Base-by-base conservation (phyloP, 2,113 vertebrate species). In the Hiodon alosoides region DNA sequence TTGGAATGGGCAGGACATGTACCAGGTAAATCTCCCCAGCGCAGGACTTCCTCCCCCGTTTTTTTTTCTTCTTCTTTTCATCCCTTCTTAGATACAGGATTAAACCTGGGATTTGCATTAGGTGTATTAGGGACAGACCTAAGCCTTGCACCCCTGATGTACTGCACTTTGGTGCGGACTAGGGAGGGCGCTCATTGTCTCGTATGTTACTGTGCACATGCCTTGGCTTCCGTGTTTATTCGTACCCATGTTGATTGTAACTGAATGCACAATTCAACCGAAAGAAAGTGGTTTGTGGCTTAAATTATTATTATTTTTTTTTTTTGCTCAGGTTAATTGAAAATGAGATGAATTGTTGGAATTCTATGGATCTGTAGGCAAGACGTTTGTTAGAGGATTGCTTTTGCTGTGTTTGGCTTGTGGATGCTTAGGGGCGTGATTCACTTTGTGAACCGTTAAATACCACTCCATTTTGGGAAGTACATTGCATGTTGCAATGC, bases 1-100 rank as follows among this genome's bases (percentile, higher is more conserved):
- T 83, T 92, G 92, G 90, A 90, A 92, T 96, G 88, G 90, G 89
- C 93, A 98, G 96, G 95, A 98, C 93, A 93, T 97, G 90, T 92
- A 95, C 88, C 91, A 98, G 95, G 94, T 98, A 98, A 97, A 92
- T 90, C 79, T 83, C 82, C 31, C 85, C 86, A 90, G 89, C 87
- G 80, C 80, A 93, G 89, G 90, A 88, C 60, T 79, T 80, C 62
- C 77, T 76, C 60, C 75, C 73, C 86, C 2, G 2, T 31, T 31
- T 31, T 31, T 31, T 2, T 31, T 31, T n/a, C n/a, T 31, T 31
- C 31, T 88, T 80, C 68, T 71, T 85, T 85, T 80, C 78, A 83
- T 84, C 82, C 86, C 83, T 78, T 79, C 5, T 83, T 81, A 72
- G 84, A 87, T 86, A 81, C 88, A 90, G 88, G 89, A 90, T 90